phyloP scores from a whole-genome alignment of 2,888 invertebrate genomes.

The Drosophila atripex region DNA sequence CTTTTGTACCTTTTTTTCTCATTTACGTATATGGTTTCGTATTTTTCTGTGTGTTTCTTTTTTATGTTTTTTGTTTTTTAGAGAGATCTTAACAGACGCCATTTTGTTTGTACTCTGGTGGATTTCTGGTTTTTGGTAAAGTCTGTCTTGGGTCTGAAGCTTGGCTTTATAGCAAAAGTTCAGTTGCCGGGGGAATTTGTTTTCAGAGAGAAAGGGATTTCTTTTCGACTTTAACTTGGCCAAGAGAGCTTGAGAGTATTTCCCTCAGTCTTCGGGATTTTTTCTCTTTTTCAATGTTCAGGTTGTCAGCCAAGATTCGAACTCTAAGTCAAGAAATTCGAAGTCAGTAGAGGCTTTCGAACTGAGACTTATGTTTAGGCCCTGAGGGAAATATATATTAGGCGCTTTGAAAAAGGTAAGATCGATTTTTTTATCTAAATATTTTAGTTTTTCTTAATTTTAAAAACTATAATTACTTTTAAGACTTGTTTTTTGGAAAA shows the following conservation, averaged over 20 bases:
- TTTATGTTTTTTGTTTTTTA: conserved; percentile 21
- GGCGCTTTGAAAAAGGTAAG: background rate
- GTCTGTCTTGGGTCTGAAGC: background rate
- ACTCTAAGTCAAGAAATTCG: background rate
- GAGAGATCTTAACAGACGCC: conserved; percentile 63
- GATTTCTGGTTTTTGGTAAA: conserved; percentile 57
- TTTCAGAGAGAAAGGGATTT: conserved; percentile 3
- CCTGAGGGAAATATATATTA: background rate
- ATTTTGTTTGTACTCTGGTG: conserved; percentile 60
- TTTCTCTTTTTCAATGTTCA: background rate
- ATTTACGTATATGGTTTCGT: conserved; percentile 10
- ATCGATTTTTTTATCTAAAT: conserved; percentile 18
- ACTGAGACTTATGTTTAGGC: background rate
- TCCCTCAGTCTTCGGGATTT: conserved; percentile 16
- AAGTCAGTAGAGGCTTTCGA: background rate
- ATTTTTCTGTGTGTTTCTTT: conserved; percentile 24
- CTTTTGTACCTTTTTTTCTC: conserved; percentile 41
- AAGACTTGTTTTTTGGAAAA: too few relatives aligned
- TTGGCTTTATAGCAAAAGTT: conserved; percentile 36
- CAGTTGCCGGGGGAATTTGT: conserved; percentile 42
- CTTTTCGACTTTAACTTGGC: background rate
- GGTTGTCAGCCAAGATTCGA: background rate
- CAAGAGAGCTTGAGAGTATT: conserved; percentile 34
- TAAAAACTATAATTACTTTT: too few relatives aligned
- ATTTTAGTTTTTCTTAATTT: too few relatives aligned